Conservation (phyloP, 2,113 vertebrate species). For the Camelus bactrianus region DNA sequence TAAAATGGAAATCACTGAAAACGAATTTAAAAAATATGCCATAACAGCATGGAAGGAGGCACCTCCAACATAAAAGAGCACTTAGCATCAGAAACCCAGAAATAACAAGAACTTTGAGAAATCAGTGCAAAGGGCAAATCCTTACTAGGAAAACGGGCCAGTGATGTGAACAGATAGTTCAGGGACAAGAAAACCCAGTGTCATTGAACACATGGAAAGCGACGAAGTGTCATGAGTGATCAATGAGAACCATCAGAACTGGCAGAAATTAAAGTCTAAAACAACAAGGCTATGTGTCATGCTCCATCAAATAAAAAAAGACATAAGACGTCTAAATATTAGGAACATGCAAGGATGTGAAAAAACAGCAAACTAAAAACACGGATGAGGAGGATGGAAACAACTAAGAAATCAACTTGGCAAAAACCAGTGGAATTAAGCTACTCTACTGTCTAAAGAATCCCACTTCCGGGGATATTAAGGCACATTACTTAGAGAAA, state of each 20-base stretch:
- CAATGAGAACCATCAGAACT: neutral
- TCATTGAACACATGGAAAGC: conserved; percentile 20
- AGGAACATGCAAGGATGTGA: neutral
- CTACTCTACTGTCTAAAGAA: neutral
- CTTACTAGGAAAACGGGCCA: neutral
- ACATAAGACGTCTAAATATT: neutral
- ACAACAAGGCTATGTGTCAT: no score
- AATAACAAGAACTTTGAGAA: conserved; percentile 10
- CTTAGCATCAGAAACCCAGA: neutral
- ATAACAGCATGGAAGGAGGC: neutral
- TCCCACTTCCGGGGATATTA: neutral
- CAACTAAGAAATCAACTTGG: neutral
- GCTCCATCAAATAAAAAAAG: no score
- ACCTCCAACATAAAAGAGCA: neutral
- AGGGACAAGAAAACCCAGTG: conserved; percentile 24
- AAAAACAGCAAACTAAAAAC: neutral
- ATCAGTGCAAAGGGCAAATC: neutral
- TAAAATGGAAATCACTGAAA: neutral
- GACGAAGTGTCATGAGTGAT: neutral
- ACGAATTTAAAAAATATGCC: no score
- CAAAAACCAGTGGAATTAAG: neutral
- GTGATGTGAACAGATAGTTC: neutral
- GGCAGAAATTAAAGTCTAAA: conserved; percentile 1
- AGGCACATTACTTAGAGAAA: neutral
- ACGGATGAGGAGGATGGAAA: neutral